Evolutionary conservation across 2,888 invertebrate species (phyloP).

Genomic region (Linnaemya vulpina): DNA sequence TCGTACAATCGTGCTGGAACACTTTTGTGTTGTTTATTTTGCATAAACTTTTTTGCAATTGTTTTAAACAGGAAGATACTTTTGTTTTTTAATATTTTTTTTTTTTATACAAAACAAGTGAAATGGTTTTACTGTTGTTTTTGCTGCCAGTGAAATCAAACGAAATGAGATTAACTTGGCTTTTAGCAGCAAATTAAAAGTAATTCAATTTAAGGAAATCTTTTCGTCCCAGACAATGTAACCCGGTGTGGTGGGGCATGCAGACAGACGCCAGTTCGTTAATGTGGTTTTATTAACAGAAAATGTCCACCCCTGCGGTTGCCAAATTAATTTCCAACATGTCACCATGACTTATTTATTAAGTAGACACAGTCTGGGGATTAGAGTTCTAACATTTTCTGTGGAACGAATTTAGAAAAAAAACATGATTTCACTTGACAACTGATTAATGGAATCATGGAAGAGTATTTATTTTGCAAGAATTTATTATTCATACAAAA

Average conservation of each 20-base stretch:
- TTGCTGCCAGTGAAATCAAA: background rate
- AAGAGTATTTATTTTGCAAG: background rate
- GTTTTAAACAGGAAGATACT: conserved; percentile 37
- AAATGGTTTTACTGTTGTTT: conserved; percentile 24
- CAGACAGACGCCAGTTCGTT: background rate
- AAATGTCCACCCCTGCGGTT: background rate
- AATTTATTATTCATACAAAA: too few relatives aligned
- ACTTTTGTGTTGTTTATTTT: background rate
- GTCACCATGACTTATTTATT: background rate
- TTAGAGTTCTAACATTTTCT: background rate
- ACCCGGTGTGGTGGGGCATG: background rate
- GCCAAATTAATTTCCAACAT: background rate
- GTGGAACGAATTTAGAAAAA: background rate
- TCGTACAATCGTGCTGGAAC: conserved; percentile 46
- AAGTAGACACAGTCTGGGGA: background rate
- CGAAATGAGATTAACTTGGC: background rate
- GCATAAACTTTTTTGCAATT: background rate
- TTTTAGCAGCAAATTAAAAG: conserved; percentile 29
- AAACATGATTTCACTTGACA: background rate
- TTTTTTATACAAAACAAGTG: conserved; percentile 24
- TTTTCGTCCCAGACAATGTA: conserved; percentile 16
- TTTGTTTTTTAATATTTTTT: conserved; percentile 23
- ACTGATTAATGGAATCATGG: background rate
- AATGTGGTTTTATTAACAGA: background rate
- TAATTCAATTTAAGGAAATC: conserved; percentile 49